Base-by-base conservation (phyloP, 2,113 vertebrate genomes). In the Gopherus evgoodei region DNA sequence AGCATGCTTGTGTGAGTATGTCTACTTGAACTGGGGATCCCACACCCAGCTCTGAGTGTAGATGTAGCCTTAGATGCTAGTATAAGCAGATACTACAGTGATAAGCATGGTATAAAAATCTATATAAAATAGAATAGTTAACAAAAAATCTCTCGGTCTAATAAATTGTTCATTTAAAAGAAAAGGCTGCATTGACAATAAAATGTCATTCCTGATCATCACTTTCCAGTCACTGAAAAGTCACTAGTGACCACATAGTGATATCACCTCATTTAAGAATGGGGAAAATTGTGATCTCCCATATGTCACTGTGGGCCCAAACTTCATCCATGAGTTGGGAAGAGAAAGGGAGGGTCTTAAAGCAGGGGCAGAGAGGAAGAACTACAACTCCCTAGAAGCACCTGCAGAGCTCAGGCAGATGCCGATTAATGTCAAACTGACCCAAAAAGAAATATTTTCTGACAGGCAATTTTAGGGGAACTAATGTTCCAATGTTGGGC, bases 371-470 rank as follows among this genome's bases (percentile, higher is more conserved):
- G 22, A n/a, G 31, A n/a, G 16, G 35, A 8, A 10, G 35, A 84
- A 19, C 56, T 84, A 10, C 5, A 53, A 8, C 27, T 94, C 52
- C 62, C 84, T 83, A 83, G 56, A 78, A 35, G 84, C 80, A 75
- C 21, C 65, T 31, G 16, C 44, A 87, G 22, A 86, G 6, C 11
- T 14, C 54, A 56, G 44, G 59, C 87, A 49, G 5, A 24, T 72
- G 86, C 38, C 27, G 57, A 62, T 9, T 12, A 24, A 49, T 83
- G n/a, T 17, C 72, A 31, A 93, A 95, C 35, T 10, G 59, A 76
- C 83, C 80, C 35, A 87, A 94, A 83, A 83, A 11, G n/a, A 89
- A 6, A 49, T 5, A n/a, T 88, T 91, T 88, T 94, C 54, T 91
- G 81, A 86, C 78, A 49, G 44, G 82, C 87, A 6, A 5, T 29